Evolutionary conservation across 1,140 invertebrate genomes (phyloP), one percentile per base, ranked within the genome.

Genomic region (Temnothorax curvispinosus): DNA sequence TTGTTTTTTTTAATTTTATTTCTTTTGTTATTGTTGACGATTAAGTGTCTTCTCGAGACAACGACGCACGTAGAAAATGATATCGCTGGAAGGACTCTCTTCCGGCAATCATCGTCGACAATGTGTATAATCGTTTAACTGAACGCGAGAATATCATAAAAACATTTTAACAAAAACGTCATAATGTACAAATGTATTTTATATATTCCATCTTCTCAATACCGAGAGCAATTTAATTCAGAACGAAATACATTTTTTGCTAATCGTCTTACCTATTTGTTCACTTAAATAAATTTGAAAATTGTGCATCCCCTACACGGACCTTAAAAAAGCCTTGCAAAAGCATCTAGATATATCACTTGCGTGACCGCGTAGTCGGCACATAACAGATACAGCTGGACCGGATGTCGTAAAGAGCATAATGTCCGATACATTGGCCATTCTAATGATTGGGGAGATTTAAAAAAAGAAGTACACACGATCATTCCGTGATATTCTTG

Each of bases 371-470:
- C 72, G 2, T 15, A 21, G 13, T 69, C 9, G 11, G 18, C 35
- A 27, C n/a, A 82, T 60, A 35, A 72, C 47, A 67, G 7, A 1
- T 71, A 71, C 5, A 15, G 13, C 35, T 35, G 21, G 11, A 47
- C 38, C 41, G 67, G 41, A 74, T 74, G 38, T 64, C 3, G 44
- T 9, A 82, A 72, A 32, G 18, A 21, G 7, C 18, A 32, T 77
- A 47, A 65, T 27, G 27, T 82, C 74, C 6, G 41, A 5, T 74
- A 8, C 11, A 41, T 74, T 82, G 56, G 52, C 60, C 69, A 60
- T 18, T 54, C 41, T 58, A 82, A 82, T 58, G 15, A 72, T 58
- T 72, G 35, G 6, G 3, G 6, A 41, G 38, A 35, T 6, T 82
- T 41, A 0, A 13, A 56, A 71, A 65, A 69, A 65, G 56, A 32